Conservation (phyloP, 2,888 invertebrate genomes). For the Rhingia campestris region DNA sequence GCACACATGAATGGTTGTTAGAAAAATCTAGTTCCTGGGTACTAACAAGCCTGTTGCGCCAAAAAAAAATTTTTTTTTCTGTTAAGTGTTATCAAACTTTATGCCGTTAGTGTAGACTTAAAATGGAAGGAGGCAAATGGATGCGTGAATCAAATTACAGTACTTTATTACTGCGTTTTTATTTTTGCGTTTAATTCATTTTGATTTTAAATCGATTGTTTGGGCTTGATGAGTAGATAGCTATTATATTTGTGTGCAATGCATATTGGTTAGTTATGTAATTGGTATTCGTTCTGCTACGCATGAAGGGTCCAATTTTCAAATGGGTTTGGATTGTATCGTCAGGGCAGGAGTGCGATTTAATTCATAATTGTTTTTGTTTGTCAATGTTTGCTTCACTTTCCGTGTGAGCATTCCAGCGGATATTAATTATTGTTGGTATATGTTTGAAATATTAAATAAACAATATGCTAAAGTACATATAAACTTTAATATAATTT, state of each 20-base stretch:
- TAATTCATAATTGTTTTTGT: background rate
- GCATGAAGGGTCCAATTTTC: background rate
- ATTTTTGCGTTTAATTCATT: conserved; percentile 29
- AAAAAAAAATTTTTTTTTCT: too few species aligned
- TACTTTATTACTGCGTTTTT: conserved; percentile 2
- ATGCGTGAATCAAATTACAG: background rate
- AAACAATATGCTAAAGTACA: background rate
- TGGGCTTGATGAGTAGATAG: conserved; percentile 12
- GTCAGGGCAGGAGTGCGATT: background rate
- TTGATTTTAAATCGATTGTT: conserved; percentile 30
- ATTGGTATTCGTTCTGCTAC: conserved; percentile 12
- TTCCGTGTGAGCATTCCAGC: background rate
- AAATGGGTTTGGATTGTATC: background rate
- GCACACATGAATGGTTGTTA: too few species aligned
- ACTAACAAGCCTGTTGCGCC: too few species aligned
- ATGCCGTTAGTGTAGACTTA: background rate
- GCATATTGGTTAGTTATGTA: conserved; percentile 11
- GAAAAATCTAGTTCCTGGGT: too few species aligned
- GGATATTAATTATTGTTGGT: background rate
- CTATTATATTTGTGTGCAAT: background rate
- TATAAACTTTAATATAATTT: too few species aligned
- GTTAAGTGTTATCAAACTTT: background rate
- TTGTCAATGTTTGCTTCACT: background rate
- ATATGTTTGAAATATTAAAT: background rate
- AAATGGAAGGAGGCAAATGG: too few species aligned